phyloP scores from a whole-genome alignment of 2,797 vertebrate species.

The Enteromius radiatus region DNA sequence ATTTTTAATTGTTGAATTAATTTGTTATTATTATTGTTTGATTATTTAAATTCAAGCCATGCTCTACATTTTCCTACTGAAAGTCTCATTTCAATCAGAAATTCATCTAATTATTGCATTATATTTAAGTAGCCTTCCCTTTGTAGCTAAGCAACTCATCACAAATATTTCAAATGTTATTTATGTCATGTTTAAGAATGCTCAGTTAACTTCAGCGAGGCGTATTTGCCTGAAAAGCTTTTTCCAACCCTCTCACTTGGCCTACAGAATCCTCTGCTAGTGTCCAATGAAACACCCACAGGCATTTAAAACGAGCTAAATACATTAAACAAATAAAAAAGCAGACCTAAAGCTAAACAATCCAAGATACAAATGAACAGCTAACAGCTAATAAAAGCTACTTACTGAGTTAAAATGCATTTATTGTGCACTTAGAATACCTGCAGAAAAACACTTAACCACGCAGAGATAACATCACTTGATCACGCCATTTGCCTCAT shows the following conservation, averaged over 20 bases:
- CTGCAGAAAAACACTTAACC: constrained; percentile 36
- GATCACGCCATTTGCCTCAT: constrained; percentile 65
- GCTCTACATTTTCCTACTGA: background rate
- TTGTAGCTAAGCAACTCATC: background rate
- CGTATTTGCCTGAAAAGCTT: background rate
- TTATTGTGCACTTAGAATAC: constrained; percentile 5
- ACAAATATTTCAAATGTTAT: background rate
- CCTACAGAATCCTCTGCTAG: background rate
- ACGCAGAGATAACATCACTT: constrained; percentile 23
- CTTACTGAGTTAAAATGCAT: background rate
- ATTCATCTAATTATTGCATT: background rate
- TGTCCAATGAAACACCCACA: background rate
- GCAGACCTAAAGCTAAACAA: background rate
- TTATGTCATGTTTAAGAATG: constrained; percentile 7
- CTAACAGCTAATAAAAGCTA: background rate
- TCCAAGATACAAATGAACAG: background rate
- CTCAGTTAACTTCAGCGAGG: background rate
- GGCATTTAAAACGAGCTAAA: background rate
- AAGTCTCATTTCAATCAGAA: background rate
- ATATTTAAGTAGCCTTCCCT: background rate
- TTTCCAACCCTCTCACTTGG: constrained; percentile 3
- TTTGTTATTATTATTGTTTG: background rate
- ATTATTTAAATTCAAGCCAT: background rate
- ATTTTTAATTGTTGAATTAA: background rate
- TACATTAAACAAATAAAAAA: background rate